A percentile compares a stretch with the other conserved stretches of the same genome.
phyloP scores from a whole-genome alignment of 2,888 invertebrate species.

The Gibbula magus region DNA sequence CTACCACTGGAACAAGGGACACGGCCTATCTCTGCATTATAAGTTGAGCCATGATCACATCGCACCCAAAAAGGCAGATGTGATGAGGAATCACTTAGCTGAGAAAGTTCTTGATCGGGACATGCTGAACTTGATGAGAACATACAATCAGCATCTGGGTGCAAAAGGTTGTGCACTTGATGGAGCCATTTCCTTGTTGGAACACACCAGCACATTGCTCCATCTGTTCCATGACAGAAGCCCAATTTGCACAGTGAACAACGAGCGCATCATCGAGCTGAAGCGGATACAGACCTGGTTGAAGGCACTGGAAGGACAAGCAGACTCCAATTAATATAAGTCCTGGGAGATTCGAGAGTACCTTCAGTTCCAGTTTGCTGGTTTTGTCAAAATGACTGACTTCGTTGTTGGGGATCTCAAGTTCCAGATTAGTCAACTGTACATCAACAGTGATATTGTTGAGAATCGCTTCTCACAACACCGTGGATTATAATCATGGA shows the following conservation, averaged over 20 bases:
- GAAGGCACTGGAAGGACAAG: slow-evolving; percentile 19
- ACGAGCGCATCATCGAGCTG: slow-evolving; percentile 24
- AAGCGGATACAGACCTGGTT: slow-evolving; percentile 32
- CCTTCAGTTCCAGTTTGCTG: slow-evolving; percentile 29
- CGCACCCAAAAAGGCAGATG: slow-evolving; percentile 28
- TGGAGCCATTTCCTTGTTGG: slow-evolving; percentile 36
- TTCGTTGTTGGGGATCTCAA: background rate
- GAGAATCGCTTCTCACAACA: slow-evolving; percentile 4
- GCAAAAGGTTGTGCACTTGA: slow-evolving; percentile 32
- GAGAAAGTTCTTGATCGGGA: slow-evolving; percentile 34
- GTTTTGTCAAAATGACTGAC: slow-evolving; percentile 25
- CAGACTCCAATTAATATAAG: slow-evolving; percentile 14
- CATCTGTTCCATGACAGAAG: slow-evolving; percentile 31
- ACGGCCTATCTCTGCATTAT: slow-evolving; percentile 38
- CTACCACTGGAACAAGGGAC: slow-evolving; percentile 40
- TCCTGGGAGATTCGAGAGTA: slow-evolving; percentile 33
- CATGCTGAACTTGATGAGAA: slow-evolving; percentile 35
- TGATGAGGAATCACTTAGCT: slow-evolving; percentile 41
- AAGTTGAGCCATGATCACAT: slow-evolving; percentile 42
- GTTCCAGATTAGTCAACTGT: slow-evolving; percentile 6
- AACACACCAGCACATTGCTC: slow-evolving; percentile 34
- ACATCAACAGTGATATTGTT: slow-evolving; percentile 35
- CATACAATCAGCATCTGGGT: slow-evolving; percentile 34
- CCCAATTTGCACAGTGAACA: slow-evolving; percentile 24
- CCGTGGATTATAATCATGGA: background rate